A percentile compares a stretch with the other conserved stretches of the same genome.
Evolutionary conservation across 2,888 invertebrate species (phyloP).

Genomic region (Platycheirus rosarum): DNA sequence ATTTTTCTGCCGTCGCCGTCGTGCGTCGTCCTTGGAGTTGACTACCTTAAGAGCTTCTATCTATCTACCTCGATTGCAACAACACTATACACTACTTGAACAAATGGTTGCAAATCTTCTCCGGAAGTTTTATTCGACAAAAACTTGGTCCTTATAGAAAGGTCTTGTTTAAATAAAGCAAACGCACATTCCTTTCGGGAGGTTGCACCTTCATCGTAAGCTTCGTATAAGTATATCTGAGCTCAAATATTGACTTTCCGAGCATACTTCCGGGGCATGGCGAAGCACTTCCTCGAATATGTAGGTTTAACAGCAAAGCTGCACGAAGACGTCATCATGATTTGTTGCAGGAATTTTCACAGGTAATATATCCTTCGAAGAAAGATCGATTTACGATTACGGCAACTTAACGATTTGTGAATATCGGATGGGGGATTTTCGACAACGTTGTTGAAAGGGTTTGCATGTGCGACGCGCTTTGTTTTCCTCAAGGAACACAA

Average conservation of each 20-base stretch:
- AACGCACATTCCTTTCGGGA: constrained; percentile 63
- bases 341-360: constrained; percentile 62
- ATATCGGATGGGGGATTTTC: constrained; percentile 62
- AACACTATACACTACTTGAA: constrained; percentile 62
- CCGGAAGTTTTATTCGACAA: constrained; percentile 67
- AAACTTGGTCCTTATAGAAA: constrained; percentile 65
- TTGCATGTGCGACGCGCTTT: constrained; percentile 49
- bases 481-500: constrained; percentile 52
- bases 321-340: constrained; percentile 61
- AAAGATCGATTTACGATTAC: constrained; percentile 73
- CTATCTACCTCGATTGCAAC: constrained; percentile 39
- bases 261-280: constrained; percentile 61
- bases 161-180: constrained; percentile 35
- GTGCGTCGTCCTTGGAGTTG: background rate
- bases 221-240: constrained; percentile 62
- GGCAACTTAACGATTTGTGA: constrained; percentile 72
- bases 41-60: constrained; percentile 61
- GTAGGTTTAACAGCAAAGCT: background rate
- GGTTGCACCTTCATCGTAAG: constrained; percentile 68
- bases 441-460: constrained; percentile 43
- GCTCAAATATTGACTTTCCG: constrained; percentile 66
- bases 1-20: constrained; percentile 44
- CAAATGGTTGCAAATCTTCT: constrained; percentile 70
- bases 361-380: constrained; percentile 73
- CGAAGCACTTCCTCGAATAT: constrained; percentile 35